Evolutionary conservation across 2,888 invertebrate genomes (phyloP), one percentile per base, ranked within the genome.

Genomic region (Scelioninae gen. 2): DNA sequence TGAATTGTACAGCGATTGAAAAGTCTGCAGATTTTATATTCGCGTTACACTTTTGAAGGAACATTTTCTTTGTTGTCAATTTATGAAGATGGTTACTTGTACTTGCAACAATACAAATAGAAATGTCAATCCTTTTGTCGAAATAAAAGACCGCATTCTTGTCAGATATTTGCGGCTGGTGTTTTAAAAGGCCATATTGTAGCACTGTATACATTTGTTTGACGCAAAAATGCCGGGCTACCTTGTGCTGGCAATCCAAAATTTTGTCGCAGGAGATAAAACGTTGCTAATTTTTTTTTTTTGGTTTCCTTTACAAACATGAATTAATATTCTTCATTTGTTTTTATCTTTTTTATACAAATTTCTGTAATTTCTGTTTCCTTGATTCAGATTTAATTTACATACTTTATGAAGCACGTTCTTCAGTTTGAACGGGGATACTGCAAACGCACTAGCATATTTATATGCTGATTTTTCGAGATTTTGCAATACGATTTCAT

Each of bases 191-290:
- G 70, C 70, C 74, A 75, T 71, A 79, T 77, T 81, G 82, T 83
- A 83, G 83, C 83, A 79, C 82, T 82, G 82, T 81, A 81, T 82
- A 73, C 69, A 69, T 73, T 73, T 73, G 73, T 73, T 68, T 43
- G 9, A 46, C 57, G 45, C 64, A 77, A 77, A 81, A 81, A 79
- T 81, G 76, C 80, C n/a, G 80, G 81, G 81, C 80, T 83, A 83
- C 81, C 83, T 84, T 84, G 83, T 79, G 77, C 77, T 79, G 80
- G 78, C 80, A 82, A 80, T 83, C n/a, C 77, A 18, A 57, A 19
- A 57, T 43, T 37, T 48, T 11, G 16, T 16, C n/a, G 5, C 25
- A 15, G 9, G 13, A 33, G 13, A 45, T 45, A 19, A 45, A 33
- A 57, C 9, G 10, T 31, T 18, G n/a, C n/a, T n/a, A n/a, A n/a